Evolutionary conservation across 1,140 invertebrate species (phyloP), one percentile per base, ranked within the genome.

Genomic region (Calliopsis andreniformis): DNA sequence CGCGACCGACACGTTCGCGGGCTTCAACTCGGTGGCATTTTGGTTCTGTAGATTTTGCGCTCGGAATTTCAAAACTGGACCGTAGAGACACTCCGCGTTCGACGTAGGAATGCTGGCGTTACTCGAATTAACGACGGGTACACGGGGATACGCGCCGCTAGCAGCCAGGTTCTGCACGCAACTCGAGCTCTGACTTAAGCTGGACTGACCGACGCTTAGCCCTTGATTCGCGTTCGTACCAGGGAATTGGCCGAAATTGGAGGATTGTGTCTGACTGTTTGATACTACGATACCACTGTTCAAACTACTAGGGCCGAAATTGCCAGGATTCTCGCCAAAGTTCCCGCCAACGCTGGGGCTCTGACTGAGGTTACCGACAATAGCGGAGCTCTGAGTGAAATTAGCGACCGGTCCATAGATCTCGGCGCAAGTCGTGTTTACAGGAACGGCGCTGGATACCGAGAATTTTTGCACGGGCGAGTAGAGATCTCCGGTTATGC

Each of bases 391-490:
- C 51, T 92, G 91, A 0, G 88, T 90, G 69, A 92, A 92, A 78
- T 89, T 90, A 12, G 88, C 83, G 6, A 92, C 91, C 3, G 91
- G 91, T 14, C 88, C 91, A 42, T 92, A 92, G 66, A 92, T 92
- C 64, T 92, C 91, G 47, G 83, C 85, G 55, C 85, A 86, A 18
- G 62, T 61, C 16, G 67, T 70, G 14, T 78, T 53, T 3, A 70
- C 55, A 8, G 87, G 67, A 12, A 79, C 71, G 2, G 78, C 63
- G 59, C 51, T 63, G n/a, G 79, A 45, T 6, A 81, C 51, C 3
- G 77, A 35, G 66, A 88, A 89, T 67, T 90, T 90, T 68, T 90
- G 86, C 30, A 89, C 86, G 14, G 89, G 85, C 25, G 87, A 89
- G 58, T 89, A 90, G 18, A 88, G 64, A 20, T 90, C 88, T 43